Conservation (phyloP, 1,140 invertebrate genomes). For the Heliconius eleuchia region DNA sequence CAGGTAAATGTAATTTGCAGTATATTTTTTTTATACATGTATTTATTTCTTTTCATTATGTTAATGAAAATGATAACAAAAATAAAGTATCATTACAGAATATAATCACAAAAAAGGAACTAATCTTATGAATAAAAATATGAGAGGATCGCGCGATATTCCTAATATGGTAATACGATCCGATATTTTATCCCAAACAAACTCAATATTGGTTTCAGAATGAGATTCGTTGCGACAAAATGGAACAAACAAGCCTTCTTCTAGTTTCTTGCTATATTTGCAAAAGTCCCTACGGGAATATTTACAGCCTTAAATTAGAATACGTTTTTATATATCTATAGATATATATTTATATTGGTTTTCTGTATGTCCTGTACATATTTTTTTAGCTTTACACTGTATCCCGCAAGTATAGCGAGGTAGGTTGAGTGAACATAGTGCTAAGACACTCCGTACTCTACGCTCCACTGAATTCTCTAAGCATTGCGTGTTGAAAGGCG, state of each 20-base stretch:
- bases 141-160: slow-evolving; percentile 44
- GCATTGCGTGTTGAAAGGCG: too few relatives aligned
- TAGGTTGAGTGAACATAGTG: too few relatives aligned
- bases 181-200: slow-evolving; percentile 46
- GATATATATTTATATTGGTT: neutral
- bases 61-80: neutral
- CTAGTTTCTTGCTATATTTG: slow-evolving; percentile 32
- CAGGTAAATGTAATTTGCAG: too few relatives aligned
- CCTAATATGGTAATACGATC: slow-evolving; percentile 56
- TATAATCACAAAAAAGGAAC: slow-evolving; percentile 5
- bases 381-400: too few relatives aligned
- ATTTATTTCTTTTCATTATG: neutral
- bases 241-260: slow-evolving; percentile 33
- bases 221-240: slow-evolving; percentile 35
- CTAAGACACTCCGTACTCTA: too few relatives aligned
- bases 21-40: neutral
- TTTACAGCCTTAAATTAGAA: neutral
- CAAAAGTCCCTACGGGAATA: neutral
- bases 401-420: too few relatives aligned
- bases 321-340: neutral
- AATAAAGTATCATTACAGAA: slow-evolving; percentile 5
- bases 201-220: slow-evolving; percentile 43
- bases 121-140: slow-evolving; percentile 24
- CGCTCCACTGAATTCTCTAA: too few relatives aligned
- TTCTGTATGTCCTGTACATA: neutral